Percentiles rank a stretch among this genome's conserved stretches.
Evolutionary conservation across 2,888 invertebrate species (phyloP).

Genomic region (Erebia aethiops): DNA sequence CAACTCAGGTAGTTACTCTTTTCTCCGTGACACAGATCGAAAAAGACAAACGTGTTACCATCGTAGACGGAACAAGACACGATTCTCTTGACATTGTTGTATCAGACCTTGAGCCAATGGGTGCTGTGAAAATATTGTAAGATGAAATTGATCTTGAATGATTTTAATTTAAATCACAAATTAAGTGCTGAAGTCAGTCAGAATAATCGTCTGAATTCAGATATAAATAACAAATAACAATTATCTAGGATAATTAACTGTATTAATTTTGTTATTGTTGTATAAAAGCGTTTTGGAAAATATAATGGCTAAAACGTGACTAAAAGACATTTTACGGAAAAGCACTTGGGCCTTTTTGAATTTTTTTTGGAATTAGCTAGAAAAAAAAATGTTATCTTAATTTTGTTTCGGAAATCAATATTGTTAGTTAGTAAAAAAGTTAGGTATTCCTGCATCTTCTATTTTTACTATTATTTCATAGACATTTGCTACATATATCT

Average conservation of each 20-base stretch:
- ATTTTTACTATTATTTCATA: not conserved
- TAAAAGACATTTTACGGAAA: too few relatives aligned
- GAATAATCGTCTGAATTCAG: too few relatives aligned
- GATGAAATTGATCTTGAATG: not conserved
- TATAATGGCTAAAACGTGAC: too few relatives aligned
- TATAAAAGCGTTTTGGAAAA: too few relatives aligned
- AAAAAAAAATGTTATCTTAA: not conserved
- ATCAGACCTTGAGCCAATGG: slow-evolving; percentile 46
- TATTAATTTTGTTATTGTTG: too few relatives aligned
- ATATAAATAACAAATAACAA: too few relatives aligned
- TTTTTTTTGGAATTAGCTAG: not conserved
- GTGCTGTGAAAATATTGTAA: slow-evolving; percentile 22
- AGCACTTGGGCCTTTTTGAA: not conserved
- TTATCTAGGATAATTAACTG: too few relatives aligned
- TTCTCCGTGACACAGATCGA: too few relatives aligned
- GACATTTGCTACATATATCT: not conserved
- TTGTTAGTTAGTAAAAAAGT: not conserved
- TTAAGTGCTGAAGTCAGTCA: not conserved
- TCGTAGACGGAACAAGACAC: slow-evolving; percentile 56
- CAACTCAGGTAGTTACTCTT: too few relatives aligned
- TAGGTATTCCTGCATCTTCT: not conserved
- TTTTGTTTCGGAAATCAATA: not conserved
- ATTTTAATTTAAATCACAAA: not conserved
- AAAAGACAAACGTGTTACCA: slow-evolving; percentile 50
- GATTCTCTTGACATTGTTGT: slow-evolving; percentile 52